Percentiles rank a stretch among this genome's conserved stretches.
Evolutionary conservation across 2,797 vertebrate genomes (phyloP).

Genomic region (Micropoecilia bifurca): DNA sequence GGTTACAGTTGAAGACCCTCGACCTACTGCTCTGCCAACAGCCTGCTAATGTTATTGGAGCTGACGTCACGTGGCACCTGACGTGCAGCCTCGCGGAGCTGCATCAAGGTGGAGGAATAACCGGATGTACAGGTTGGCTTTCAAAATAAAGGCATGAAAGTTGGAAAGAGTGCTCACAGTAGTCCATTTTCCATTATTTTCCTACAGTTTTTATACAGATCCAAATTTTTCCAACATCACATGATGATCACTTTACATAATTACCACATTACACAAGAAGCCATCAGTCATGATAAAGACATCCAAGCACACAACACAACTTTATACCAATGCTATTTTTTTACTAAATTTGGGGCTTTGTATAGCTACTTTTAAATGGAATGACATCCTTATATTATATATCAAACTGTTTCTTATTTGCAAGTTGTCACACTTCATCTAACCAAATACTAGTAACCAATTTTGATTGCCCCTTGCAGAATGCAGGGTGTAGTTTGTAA

Average conservation of each 20-base stretch:
- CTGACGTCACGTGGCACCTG: slow-evolving; percentile 74
- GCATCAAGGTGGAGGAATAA: slow-evolving; percentile 10
- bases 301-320: neutral
- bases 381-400: neutral
- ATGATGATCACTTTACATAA: neutral
- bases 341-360: neutral
- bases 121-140: neutral
- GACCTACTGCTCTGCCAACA: slow-evolving; percentile 19
- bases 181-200: neutral
- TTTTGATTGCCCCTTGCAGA: neutral
- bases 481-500: neutral
- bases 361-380: neutral
- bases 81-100: slow-evolving; percentile 43
- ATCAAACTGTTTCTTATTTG: too few species aligned
- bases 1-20: neutral
- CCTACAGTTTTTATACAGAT: neutral
- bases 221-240: neutral
- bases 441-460: neutral
- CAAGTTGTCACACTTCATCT: too few species aligned
- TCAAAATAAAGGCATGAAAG: slow-evolving; percentile 54
- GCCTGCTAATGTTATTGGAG: slow-evolving; percentile 53
- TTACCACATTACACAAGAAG: neutral
- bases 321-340: neutral
- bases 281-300: neutral
- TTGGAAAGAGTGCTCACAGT: neutral